phyloP scores from a whole-genome alignment of 2,888 invertebrate species.

The Idaea dimidiata region DNA sequence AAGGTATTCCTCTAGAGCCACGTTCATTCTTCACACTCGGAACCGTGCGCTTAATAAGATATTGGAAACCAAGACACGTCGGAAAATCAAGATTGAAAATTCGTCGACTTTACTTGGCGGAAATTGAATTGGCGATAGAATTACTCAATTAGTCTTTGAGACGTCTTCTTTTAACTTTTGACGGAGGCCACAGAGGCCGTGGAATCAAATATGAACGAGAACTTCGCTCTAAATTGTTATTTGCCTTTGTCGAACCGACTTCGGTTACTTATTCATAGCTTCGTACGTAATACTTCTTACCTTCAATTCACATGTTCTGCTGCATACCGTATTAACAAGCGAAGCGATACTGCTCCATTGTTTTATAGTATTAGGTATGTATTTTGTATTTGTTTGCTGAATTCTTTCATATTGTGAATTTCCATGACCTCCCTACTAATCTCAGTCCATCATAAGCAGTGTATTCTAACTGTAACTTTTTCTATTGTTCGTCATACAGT shows the following conservation, averaged over 20 bases:
- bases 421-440: background rate
- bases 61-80: slow-evolving; percentile 37
- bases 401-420: background rate
- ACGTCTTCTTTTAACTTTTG: slow-evolving; percentile 30
- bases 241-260: background rate
- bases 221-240: background rate
- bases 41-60: slow-evolving; percentile 34
- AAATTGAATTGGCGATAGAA: slow-evolving; percentile 45
- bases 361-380: background rate
- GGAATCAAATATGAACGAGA: background rate
- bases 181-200: slow-evolving; percentile 13
- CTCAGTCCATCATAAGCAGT: background rate
- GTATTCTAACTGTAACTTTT: background rate
- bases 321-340: background rate
- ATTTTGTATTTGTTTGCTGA: background rate
- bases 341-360: background rate
- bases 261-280: slow-evolving; percentile 1
- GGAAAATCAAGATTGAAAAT: slow-evolving; percentile 38
- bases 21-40: slow-evolving; percentile 18
- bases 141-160: slow-evolving; percentile 42
- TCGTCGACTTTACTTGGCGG: slow-evolving; percentile 24
- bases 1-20: background rate
- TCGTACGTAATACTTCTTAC: background rate
- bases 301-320: slow-evolving; percentile 2
- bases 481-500: background rate